These are phyloP conservation scores for Galaxias olidus DNA, from an alignment of 2,797 vertebrate genomes.

Conservation along the genomic window DNA sequence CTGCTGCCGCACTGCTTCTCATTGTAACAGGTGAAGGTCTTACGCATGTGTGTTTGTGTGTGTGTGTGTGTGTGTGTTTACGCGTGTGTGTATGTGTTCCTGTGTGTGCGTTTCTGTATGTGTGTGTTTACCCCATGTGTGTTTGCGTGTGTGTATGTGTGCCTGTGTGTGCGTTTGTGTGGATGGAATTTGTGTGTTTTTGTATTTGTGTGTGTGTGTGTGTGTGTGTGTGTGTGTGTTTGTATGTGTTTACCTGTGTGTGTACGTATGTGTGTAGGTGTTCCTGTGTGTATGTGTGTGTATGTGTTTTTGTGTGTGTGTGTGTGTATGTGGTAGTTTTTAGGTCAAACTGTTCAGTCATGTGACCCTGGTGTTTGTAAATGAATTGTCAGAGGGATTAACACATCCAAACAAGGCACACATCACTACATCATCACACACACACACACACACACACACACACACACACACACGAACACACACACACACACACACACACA, in stretches of 20 bases:
- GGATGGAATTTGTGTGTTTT: too few species aligned
- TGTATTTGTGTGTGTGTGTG: background rate
- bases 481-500: conserved; percentile 19
- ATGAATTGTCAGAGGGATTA: conserved; percentile 49
- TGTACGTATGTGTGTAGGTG: conserved; percentile 12
- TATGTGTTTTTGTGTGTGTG: background rate
- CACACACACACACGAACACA: conserved; percentile 20
- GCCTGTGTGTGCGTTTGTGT: too few species aligned
- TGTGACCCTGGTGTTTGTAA: conserved; percentile 54
- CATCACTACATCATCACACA: conserved; percentile 23
- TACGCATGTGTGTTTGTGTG: conserved; percentile 9
- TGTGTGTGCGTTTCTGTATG: background rate
- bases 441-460: conserved; percentile 10
- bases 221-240: background rate
- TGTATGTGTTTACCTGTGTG: background rate
- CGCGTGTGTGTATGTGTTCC: background rate
- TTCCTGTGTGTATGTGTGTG: conserved; percentile 1
- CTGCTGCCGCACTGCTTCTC: conserved; percentile 40
- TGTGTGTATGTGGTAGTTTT: background rate
- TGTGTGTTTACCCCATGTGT: conserved; percentile 23
- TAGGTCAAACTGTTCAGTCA: conserved; percentile 24
- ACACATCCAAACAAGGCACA: conserved; percentile 25
- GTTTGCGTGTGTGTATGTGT: background rate
- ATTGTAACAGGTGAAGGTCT: conserved; percentile 69
- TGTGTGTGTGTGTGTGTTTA: conserved; percentile 1